Conservation (phyloP, 2,797 vertebrate genomes). For the Cryptoblepharus egeriae region DNA sequence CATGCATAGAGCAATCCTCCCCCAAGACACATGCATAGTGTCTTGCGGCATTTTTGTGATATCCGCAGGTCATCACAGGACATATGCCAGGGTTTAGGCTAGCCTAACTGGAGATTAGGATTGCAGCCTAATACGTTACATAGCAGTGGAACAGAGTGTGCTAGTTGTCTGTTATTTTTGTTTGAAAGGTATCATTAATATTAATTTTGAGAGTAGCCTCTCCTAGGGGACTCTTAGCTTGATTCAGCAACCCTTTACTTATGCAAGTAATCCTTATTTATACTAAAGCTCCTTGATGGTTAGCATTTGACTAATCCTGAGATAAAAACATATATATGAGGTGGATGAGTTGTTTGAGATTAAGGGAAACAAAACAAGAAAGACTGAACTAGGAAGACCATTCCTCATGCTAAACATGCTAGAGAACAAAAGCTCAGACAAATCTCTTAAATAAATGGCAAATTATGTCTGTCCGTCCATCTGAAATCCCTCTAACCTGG, state of each 20-base stretch:
- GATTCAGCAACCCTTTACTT: slow-evolving; percentile 48
- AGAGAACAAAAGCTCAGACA: slow-evolving; percentile 13
- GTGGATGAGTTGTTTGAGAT: slow-evolving; percentile 30
- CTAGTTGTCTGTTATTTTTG: slow-evolving; percentile 47
- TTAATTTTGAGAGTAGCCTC: slow-evolving; percentile 65
- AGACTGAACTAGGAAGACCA: too few species aligned
- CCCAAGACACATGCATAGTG: too few species aligned
- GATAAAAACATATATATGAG: slow-evolving; percentile 47
- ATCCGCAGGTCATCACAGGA: too few species aligned
- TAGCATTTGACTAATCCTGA: slow-evolving; percentile 42
- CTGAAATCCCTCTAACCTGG: too few species aligned
- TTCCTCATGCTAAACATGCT: neutral
- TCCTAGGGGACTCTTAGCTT: slow-evolving; percentile 49
- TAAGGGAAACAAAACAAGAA: slow-evolving; percentile 33
- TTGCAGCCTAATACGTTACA: too few species aligned
- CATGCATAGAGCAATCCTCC: too few species aligned
- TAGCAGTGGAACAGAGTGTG: slow-evolving; percentile 39
- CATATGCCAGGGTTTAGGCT: too few species aligned
- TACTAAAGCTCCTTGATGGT: slow-evolving; percentile 14
- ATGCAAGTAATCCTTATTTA: slow-evolving; percentile 45
- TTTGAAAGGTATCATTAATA: slow-evolving; percentile 63
- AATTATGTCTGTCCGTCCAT: too few species aligned
- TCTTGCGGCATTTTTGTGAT: too few species aligned
- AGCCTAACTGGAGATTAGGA: too few species aligned
- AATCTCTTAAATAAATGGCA: too few species aligned